These are phyloP conservation scores for Lacanobia oleracea DNA, from an alignment of 2,888 invertebrate species.

Conservation along the genomic window DNA sequence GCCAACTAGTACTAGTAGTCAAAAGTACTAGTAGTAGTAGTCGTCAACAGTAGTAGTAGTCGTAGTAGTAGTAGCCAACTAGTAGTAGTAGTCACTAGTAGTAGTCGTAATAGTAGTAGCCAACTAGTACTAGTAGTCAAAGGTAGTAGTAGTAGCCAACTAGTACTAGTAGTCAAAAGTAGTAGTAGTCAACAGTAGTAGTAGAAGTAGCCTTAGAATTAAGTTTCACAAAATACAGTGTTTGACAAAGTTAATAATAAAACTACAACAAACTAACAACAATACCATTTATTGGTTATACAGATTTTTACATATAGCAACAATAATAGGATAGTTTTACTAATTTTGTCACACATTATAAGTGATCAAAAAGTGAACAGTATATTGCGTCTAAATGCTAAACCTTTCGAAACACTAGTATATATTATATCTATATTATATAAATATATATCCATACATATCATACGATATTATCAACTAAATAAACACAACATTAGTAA, in stretches of 20 bases:
- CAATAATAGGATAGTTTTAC: slow-evolving; percentile 81
- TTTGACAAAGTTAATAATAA: slow-evolving; percentile 60
- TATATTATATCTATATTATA: slow-evolving; percentile 63
- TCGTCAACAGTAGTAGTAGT: too few species aligned
- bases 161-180: too few species aligned
- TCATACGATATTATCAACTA: slow-evolving; percentile 44
- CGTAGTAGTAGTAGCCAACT: too few species aligned
- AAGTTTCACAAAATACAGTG: too few species aligned
- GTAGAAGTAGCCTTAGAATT: too few species aligned
- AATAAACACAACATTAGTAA: slow-evolving; percentile 54
- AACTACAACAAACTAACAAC: slow-evolving; percentile 84
- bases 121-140: too few species aligned
- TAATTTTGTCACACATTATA: slow-evolving; percentile 76
- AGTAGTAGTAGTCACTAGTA: too few species aligned
- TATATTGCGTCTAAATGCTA: slow-evolving; percentile 81
- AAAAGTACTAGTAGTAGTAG: too few species aligned
- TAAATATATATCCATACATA: slow-evolving; percentile 59
- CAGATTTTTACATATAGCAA: slow-evolving; percentile 89
- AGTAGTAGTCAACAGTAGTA: too few species aligned
- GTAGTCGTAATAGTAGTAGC: too few species aligned
- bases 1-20: too few species aligned
- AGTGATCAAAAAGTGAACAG: slow-evolving; percentile 78
- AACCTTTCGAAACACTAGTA: slow-evolving; percentile 66
- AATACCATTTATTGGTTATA: slow-evolving; percentile 90
- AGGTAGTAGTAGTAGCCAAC: too few species aligned